These are phyloP conservation scores for Drosophila fulvimacula DNA, from an alignment of 2,888 invertebrate species.

Conservation along the genomic window DNA sequence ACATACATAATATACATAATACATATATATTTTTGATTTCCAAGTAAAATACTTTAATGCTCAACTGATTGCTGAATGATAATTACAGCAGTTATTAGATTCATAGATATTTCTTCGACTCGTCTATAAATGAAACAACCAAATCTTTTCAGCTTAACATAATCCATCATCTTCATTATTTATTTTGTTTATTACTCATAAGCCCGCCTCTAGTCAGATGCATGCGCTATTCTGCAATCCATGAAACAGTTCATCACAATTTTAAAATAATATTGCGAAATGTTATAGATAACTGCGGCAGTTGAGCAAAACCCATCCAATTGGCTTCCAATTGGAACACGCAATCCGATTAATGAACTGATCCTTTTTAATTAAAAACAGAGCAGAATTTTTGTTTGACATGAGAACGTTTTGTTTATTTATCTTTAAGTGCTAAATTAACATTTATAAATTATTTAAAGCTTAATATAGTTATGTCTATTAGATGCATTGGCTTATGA, in stretches of 20 bases:
- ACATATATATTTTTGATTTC: too few relatives aligned
- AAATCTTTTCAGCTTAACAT: neutral
- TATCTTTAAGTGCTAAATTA: conserved; percentile 55
- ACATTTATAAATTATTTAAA: conserved; percentile 78
- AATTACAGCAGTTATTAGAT: too few relatives aligned
- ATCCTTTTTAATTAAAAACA: neutral
- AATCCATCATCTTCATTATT: neutral
- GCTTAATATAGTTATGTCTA: conserved; percentile 62
- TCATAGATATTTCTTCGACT: neutral
- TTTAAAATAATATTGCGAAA: neutral
- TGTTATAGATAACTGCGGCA: too few relatives aligned
- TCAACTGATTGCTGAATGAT: too few relatives aligned
- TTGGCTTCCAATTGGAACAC: neutral
- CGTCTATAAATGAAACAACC: neutral
- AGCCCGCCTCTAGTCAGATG: neutral
- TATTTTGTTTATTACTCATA: neutral
- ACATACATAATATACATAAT: too few relatives aligned
- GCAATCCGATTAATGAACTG: neutral
- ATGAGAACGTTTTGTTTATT: conserved; percentile 42
- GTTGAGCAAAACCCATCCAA: neutral
- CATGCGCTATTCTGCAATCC: neutral
- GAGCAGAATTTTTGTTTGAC: conserved; percentile 9
- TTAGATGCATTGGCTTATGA: conserved; percentile 29
- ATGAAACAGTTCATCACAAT: neutral
- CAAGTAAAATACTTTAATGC: neutral